Evolutionary conservation across 2,797 vertebrate species (phyloP).

Genomic region (Melanotaenia trifasciata): DNA sequence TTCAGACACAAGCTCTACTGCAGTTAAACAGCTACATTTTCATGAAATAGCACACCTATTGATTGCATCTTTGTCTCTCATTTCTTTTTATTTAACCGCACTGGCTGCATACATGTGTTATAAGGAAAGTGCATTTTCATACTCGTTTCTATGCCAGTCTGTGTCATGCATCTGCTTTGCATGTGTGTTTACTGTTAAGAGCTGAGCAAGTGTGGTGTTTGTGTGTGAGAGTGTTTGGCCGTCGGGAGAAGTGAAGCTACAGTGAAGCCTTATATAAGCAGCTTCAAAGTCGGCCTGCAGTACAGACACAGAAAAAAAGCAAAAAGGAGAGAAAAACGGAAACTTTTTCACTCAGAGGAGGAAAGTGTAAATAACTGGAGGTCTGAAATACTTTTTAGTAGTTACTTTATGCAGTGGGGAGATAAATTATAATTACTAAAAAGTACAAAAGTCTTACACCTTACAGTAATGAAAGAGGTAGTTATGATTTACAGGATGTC

Average conservation of each 20-base stretch:
- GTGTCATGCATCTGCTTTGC: neutral
- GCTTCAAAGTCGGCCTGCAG: conserved; percentile 44
- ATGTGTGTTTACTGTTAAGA: neutral
- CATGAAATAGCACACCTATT: neutral
- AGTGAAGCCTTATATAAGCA: conserved; percentile 65
- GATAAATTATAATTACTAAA: neutral
- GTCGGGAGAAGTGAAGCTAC: conserved; percentile 51
- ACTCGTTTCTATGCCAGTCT: neutral
- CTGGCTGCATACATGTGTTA: neutral
- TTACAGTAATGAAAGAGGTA: neutral
- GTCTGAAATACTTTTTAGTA: conserved; percentile 9
- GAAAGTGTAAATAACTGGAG: conserved; percentile 30
- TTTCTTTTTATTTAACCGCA: neutral
- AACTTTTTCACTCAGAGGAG: conserved; percentile 17
- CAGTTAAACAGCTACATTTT: conserved; percentile 9
- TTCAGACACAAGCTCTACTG: neutral
- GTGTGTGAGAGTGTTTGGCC: conserved; percentile 31
- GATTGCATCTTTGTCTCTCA: neutral
- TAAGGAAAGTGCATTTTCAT: neutral
- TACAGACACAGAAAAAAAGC: conserved; percentile 26
- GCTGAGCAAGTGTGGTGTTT: neutral
- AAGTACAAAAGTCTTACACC: conserved; percentile 3
- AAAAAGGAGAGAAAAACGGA: conserved; percentile 22
- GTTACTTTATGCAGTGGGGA: conserved; percentile 10
- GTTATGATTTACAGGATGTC: neutral